A percentile compares a stretch with the other conserved stretches of the same genome.
These are phyloP conservation scores for Drosophila pruinosa DNA, from an alignment of 1,140 invertebrate genomes.

Conservation along the genomic window DNA sequence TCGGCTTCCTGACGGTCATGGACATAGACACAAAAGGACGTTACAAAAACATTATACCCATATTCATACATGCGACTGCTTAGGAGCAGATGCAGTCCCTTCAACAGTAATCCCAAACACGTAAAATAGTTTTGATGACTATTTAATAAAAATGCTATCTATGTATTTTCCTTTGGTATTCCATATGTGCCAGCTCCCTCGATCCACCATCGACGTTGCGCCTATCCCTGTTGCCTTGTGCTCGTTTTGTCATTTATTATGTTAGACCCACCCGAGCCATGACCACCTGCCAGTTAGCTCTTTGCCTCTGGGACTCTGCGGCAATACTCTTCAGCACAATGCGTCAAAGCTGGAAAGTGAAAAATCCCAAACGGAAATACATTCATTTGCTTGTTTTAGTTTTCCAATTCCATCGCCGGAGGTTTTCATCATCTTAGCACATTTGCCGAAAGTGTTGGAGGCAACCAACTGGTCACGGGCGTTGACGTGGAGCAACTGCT, in stretches of 20 bases:
- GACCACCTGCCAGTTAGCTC: slow-evolving; percentile 7
- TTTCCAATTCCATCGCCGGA: slow-evolving; percentile 77
- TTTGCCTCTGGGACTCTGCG: slow-evolving; percentile 25
- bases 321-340: slow-evolving; percentile 53
- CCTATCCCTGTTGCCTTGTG: slow-evolving; percentile 17
- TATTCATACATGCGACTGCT: neutral
- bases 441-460: slow-evolving; percentile 5
- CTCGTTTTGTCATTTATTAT: slow-evolving; percentile 70
- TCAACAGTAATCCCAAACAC: slow-evolving; percentile 54
- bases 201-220: no score
- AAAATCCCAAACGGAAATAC: slow-evolving; percentile 81
- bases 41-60: neutral
- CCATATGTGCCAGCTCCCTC: neutral
- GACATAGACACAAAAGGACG: slow-evolving; percentile 15
- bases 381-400: slow-evolving; percentile 81
- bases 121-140: slow-evolving; percentile 76
- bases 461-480: slow-evolving; percentile 9
- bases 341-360: slow-evolving; percentile 68
- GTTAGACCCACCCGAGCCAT: slow-evolving; percentile 14
- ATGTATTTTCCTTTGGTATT: slow-evolving; percentile 46
- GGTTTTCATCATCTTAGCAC: slow-evolving; percentile 34
- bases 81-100: neutral
- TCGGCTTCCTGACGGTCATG: slow-evolving; percentile 47
- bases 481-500: slow-evolving; percentile 28
- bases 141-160: slow-evolving; percentile 76